Percentiles rank a stretch among this genome's conserved stretches.
Evolutionary conservation across 2,888 invertebrate genomes (phyloP).

Genomic region (Brenthis hecate): DNA sequence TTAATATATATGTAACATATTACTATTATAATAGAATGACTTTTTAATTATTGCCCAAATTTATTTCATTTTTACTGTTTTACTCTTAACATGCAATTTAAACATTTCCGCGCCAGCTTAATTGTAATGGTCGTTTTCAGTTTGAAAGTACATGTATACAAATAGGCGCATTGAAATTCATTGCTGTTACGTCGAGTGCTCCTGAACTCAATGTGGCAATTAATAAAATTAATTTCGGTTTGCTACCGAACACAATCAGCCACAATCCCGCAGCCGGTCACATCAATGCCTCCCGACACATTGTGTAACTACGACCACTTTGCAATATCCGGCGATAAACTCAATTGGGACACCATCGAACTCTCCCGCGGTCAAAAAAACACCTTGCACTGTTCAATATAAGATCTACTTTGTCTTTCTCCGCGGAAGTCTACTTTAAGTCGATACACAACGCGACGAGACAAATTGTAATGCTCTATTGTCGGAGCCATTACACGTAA

Average conservation of each 20-base stretch:
- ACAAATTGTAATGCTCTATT: conserved; percentile 79
- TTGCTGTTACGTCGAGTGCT: conserved; percentile 27
- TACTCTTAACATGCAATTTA: conserved; percentile 14
- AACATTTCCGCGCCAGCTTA: conserved; percentile 31
- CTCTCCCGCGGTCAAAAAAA: conserved; percentile 47
- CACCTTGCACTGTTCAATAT: conserved; percentile 54
- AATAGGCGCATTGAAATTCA: conserved; percentile 25
- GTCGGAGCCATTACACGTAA: conserved; percentile 75
- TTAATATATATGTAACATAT: conserved; percentile 5
- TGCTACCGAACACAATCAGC: conserved; percentile 45
- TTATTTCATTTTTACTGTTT: conserved; percentile 1
- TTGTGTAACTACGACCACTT: conserved; percentile 73
- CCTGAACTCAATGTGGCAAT: conserved; percentile 39
- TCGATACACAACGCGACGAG: conserved; percentile 54
- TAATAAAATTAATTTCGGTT: conserved; percentile 47
- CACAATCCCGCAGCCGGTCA: conserved; percentile 54
- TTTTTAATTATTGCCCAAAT: no score
- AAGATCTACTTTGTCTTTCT: conserved; percentile 57
- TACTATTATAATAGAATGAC: no score
- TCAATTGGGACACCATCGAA: conserved; percentile 65
- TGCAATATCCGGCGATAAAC: conserved; percentile 79
- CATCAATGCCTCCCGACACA: conserved; percentile 68
- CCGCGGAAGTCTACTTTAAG: conserved; percentile 43
- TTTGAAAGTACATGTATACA: conserved; percentile 28
- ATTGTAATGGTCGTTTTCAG: conserved; percentile 32